Base-by-base conservation (phyloP, 1,140 invertebrate species). In the Centruroides sculpturatus region DNA sequence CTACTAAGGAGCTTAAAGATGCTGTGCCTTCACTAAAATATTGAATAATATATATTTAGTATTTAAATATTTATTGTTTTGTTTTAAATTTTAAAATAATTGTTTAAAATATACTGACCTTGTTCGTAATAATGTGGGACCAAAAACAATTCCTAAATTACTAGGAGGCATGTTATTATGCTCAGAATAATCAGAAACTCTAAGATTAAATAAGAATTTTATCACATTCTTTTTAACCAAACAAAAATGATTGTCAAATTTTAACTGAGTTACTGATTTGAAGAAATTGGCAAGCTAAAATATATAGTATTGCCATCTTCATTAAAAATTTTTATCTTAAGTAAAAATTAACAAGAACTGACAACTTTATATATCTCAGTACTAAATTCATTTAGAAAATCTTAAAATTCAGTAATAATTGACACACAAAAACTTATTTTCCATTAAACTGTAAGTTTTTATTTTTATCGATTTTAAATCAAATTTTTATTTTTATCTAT, bases 141-240 rank as follows among this genome's bases (percentile, higher is more conserved):
- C 81, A 73, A 82, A 82, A 10, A 82, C 79, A 62, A 81, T 81
- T 4, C 79, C 80, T 47, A 82, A 70, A 67, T 82, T 82, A 61
- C 74, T 78, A 3, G 80, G 69, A 35, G 75, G 78, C 81, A 82
- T 82, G 61, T 81, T 79, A 65, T 82, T 82, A 7, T 71, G 61
- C 36, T 75, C 71, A n/a, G 70, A 66, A 59, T 73, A 61, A 10
- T 71, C 66, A 13, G 75, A 67, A 4, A 78, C 72, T 65, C 75
- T 65, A 35, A 35, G 46, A 23, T 23, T 23, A 13, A 71, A 65
- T 10, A 64, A 63, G n/a, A 53, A 57, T 35, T 13, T 54, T 41
- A 48, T 51, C 56, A 8, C 3, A 41, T 41, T 6, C 41, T 6
- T 41, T 6, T 3, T 41, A 3, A 41, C 8, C 8, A 41, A 41